Percentiles rank a stretch among this genome's conserved stretches.
phyloP scores from a whole-genome alignment of 2,797 vertebrate genomes.

The Halcyon badia region DNA sequence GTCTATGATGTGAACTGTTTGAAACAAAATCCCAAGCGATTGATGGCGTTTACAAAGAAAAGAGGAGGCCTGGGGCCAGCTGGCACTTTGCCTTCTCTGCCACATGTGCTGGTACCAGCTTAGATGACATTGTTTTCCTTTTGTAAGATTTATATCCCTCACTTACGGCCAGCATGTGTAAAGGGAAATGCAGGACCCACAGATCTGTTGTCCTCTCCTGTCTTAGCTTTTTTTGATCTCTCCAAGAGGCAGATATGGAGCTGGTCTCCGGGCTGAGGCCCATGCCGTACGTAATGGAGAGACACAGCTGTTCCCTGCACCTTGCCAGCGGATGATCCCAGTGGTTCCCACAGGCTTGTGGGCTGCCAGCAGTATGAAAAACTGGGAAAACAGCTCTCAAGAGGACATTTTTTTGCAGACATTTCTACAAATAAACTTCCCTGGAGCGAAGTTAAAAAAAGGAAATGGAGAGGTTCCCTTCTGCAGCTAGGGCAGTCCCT shows the following conservation, averaged over 20 bases:
- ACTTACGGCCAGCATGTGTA: slow-evolving; percentile 25
- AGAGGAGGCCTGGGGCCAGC: neutral
- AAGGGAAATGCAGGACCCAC: neutral
- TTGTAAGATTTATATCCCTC: neutral
- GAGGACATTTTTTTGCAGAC: slow-evolving; percentile 34
- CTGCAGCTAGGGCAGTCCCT: neutral
- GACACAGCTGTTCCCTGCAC: slow-evolving; percentile 37
- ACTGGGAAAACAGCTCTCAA: neutral
- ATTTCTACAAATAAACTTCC: slow-evolving; percentile 43
- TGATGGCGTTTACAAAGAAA: neutral
- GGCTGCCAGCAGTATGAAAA: slow-evolving; percentile 49
- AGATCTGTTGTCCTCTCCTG: neutral
- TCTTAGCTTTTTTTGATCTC: neutral
- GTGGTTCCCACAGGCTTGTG: slow-evolving; percentile 22
- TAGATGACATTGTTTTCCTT: neutral
- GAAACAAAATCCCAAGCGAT: neutral
- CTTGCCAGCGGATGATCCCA: slow-evolving; percentile 34
- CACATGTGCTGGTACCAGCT: slow-evolving; percentile 16
- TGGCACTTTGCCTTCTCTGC: slow-evolving; percentile 32
- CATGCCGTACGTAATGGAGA: neutral
- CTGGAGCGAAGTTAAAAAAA: neutral
- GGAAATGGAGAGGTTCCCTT: neutral
- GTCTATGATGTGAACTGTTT: neutral
- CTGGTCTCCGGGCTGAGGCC: neutral
- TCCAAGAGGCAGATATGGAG: slow-evolving; percentile 27